These are phyloP conservation scores for Stenoptilia bipunctidactyla DNA, from an alignment of 2,888 invertebrate genomes.

Conservation along the genomic window DNA sequence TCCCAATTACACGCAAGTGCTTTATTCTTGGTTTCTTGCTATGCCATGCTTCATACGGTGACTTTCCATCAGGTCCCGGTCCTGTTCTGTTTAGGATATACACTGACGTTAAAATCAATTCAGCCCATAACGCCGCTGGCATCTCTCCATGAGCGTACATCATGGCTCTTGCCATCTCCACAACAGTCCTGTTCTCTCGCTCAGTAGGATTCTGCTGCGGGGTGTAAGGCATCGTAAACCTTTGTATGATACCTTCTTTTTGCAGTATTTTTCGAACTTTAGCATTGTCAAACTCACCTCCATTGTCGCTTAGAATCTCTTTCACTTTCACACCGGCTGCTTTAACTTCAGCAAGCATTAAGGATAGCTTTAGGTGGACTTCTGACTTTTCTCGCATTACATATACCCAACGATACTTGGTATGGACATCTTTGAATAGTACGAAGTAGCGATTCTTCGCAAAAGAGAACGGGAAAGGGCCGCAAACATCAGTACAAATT, in stretches of 20 bases:
- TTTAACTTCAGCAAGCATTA: neutral
- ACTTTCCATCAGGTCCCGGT: too few species aligned
- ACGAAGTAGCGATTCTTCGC: too few species aligned
- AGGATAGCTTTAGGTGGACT: too few species aligned
- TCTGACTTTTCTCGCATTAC: too few species aligned
- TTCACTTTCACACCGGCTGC: neutral
- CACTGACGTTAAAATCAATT: neutral
- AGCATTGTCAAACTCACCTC: slow-evolving; percentile 4
- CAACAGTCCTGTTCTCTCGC: too few species aligned
- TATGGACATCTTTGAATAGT: too few species aligned
- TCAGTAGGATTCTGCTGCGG: slow-evolving; percentile 3
- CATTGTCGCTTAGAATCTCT: slow-evolving; percentile 2
- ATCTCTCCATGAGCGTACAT: neutral
- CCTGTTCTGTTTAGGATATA: too few species aligned
- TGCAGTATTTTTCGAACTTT: neutral
- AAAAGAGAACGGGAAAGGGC: neutral
- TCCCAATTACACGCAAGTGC: too few species aligned
- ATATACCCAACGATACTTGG: too few species aligned
- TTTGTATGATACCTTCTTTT: neutral
- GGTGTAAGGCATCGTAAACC: slow-evolving; percentile 3
- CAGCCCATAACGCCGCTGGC: neutral
- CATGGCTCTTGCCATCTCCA: slow-evolving; percentile 3
- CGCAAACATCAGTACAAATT: neutral
- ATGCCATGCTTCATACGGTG: too few species aligned
- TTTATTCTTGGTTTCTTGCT: too few species aligned